A percentile compares a stretch with the other conserved stretches of the same genome.
Evolutionary conservation across 1,140 invertebrate genomes (phyloP).

Genomic region (Homalodisca vitripennis): DNA sequence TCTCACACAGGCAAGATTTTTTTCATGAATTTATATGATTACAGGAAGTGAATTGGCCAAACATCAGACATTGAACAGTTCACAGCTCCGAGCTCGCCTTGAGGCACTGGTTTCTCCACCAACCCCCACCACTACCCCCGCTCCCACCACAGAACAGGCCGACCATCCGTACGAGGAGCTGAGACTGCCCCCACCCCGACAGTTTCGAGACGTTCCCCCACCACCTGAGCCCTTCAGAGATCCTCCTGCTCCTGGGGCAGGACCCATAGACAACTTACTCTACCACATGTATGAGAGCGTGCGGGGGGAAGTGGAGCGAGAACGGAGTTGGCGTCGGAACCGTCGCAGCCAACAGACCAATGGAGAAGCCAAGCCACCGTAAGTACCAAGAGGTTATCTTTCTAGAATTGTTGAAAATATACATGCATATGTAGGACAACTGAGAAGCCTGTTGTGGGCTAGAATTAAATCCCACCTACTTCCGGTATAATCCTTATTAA

Average conservation of each 20-base stretch:
- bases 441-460: too few species aligned
- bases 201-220: conserved; percentile 32
- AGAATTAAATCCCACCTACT: too few species aligned
- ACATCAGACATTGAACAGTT: conserved; percentile 53
- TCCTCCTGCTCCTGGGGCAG: conserved; percentile 46
- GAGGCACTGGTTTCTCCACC: conserved; percentile 52
- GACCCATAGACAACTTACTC: conserved; percentile 70
- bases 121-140: conserved; percentile 15
- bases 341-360: neutral
- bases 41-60: conserved; percentile 29
- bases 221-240: conserved; percentile 70
- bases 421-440: too few species aligned
- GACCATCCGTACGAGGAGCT: conserved; percentile 72
- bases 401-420: too few species aligned
- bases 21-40: too few species aligned
- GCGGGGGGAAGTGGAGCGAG: conserved; percentile 43
- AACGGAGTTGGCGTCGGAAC: neutral
- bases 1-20: too few species aligned
- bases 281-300: conserved; percentile 78
- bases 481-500: too few species aligned
- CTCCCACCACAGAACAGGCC: too few species aligned
- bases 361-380: conserved; percentile 16
- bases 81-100: conserved; percentile 56
- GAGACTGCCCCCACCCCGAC: conserved; percentile 66
- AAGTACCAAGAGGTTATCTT: too few species aligned